phyloP scores from a whole-genome alignment of 2,113 vertebrate species.

The Oplegnathus fasciatus region DNA sequence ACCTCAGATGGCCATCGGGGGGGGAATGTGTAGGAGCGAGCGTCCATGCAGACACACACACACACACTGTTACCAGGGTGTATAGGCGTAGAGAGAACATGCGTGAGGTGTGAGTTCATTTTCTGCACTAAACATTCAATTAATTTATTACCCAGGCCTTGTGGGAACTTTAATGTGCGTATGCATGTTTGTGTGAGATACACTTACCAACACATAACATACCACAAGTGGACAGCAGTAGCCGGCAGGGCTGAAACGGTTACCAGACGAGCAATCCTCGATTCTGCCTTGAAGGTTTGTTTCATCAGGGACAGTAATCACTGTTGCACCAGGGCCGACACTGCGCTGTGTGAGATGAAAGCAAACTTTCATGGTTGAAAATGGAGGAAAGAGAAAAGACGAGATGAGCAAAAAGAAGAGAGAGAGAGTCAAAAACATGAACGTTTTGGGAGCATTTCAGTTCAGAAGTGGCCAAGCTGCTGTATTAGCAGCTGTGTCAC shows the following conservation, averaged over 20 bases:
- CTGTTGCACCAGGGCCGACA: not conserved
- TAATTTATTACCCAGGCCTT: slow-evolving; percentile 34
- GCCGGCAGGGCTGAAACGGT: not conserved
- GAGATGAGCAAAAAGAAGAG: not conserved
- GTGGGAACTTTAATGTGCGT: not conserved
- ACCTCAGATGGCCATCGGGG: slow-evolving; percentile 63
- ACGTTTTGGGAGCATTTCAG: slow-evolving; percentile 1
- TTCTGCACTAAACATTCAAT: slow-evolving; percentile 41
- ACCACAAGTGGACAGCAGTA: not conserved
- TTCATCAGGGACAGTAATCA: not conserved
- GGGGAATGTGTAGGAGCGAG: slow-evolving; percentile 31
- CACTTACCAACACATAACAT: too few species aligned
- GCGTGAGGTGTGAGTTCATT: slow-evolving; percentile 37
- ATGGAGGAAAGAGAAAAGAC: not conserved
- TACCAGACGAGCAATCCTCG: not conserved
- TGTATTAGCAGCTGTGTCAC: slow-evolving; percentile 2
- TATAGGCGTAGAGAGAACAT: slow-evolving; percentile 25
- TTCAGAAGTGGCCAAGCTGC: slow-evolving; percentile 2
- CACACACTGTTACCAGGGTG: slow-evolving; percentile 20
- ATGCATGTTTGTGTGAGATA: not conserved
- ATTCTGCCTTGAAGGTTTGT: not conserved
- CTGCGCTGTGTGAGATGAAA: not conserved
- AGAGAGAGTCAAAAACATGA: not conserved
- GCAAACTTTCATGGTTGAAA: not conserved
- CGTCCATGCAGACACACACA: not conserved